These are phyloP conservation scores for Rhimphoctona megacephalus DNA, from an alignment of 2,888 invertebrate species.

Conservation along the genomic window DNA sequence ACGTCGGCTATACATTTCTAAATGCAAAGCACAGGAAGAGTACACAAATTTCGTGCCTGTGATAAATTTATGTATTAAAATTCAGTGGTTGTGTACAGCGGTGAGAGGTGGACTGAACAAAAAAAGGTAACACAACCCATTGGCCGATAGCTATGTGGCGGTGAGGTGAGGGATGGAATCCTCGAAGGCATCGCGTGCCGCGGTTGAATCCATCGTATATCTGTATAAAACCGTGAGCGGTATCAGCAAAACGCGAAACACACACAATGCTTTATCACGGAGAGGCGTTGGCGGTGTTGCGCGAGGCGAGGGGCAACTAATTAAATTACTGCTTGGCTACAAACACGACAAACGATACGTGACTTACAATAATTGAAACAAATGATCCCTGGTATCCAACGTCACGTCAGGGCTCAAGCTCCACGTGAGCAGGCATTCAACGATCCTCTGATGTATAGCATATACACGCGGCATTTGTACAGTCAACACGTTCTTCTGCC, in stretches of 20 bases:
- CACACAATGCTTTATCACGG: constrained; percentile 73
- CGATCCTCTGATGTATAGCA: constrained; percentile 61
- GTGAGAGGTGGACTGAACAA: constrained; percentile 14
- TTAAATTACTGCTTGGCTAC: constrained; percentile 77
- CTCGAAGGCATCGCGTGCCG: constrained; percentile 71
- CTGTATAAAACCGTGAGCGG: constrained; percentile 41
- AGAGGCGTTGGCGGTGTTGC: constrained; percentile 64
- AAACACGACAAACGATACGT: constrained; percentile 78
- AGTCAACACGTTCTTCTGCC: constrained; percentile 54
- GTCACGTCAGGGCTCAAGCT: constrained; percentile 70
- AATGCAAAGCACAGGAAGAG: neutral
- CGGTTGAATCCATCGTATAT: constrained; percentile 42
- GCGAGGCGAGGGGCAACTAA: constrained; percentile 72
- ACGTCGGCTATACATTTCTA: neutral
- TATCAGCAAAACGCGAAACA: constrained; percentile 62
- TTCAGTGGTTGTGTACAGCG: constrained; percentile 12
- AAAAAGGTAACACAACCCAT: constrained; percentile 35
- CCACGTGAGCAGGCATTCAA: constrained; percentile 71
- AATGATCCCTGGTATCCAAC: constrained; percentile 76
- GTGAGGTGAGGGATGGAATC: constrained; percentile 60
- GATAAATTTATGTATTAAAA: constrained; percentile 27
- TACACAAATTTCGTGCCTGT: neutral
- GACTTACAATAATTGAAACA: constrained; percentile 82
- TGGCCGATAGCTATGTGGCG: constrained; percentile 38
- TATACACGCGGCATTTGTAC: constrained; percentile 56